Evolutionary conservation across 2,113 vertebrate genomes (phyloP).

Genomic region (Eupsittula cactorum): DNA sequence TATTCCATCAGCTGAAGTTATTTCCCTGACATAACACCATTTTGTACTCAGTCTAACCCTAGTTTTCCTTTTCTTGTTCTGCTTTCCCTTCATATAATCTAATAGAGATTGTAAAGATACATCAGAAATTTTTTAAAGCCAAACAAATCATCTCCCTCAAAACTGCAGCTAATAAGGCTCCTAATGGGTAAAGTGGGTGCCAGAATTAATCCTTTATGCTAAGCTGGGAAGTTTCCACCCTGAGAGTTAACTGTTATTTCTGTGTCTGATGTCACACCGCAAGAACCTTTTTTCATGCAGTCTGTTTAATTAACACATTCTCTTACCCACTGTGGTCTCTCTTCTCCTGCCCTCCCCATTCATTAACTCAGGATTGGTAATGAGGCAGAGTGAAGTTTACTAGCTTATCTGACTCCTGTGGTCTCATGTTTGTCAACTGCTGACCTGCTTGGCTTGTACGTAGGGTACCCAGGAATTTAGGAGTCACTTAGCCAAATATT

Average conservation of each 20-base stretch:
- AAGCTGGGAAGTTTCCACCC: neutral
- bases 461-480: neutral
- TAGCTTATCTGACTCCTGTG: neutral
- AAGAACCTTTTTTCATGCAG: neutral
- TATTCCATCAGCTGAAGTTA: neutral
- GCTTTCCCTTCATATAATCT: neutral
- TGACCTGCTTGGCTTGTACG: neutral
- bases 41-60: neutral
- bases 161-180: neutral
- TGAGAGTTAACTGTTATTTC: neutral
- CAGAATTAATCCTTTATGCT: neutral
- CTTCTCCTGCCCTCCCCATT: too few relatives aligned
- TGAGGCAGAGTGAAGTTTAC: neutral
- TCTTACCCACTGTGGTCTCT: neutral
- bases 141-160: neutral
- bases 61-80: neutral
- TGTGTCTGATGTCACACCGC: neutral
- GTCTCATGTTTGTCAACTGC: neutral
- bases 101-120: neutral
- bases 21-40: neutral
- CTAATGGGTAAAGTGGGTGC: neutral
- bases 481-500: neutral
- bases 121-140: neutral
- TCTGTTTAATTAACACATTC: neutral
- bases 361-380: fast-evolving